Evolutionary conservation across 1,140 invertebrate genomes (phyloP), one percentile per base, ranked within the genome.

Genomic region (Homarus americanus): DNA sequence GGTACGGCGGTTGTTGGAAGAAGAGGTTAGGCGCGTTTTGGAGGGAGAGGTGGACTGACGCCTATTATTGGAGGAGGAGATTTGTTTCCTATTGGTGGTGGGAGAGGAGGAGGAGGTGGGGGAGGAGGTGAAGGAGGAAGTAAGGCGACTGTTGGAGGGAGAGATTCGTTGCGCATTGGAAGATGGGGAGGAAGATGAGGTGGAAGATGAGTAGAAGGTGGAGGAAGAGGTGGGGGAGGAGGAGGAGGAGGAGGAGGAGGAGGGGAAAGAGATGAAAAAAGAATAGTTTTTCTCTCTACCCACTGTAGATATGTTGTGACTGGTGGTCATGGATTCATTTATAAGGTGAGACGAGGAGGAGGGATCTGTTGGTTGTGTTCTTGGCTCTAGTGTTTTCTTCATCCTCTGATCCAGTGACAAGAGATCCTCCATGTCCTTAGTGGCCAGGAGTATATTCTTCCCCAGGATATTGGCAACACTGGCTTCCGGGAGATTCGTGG

Each of bases 391-490:
- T 49, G 72, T 88, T 28, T 58, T 66, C 72, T 63, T 90, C 88
- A 90, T 90, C n/a, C n/a, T 28, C 69, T 58, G 53, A 1, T 84
- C 69, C 44, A 78, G 53, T 0, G 69, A 49, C 20, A 90, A n/a
- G 28, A 90, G 40, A 44, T 53, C 49, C 36, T 90, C 80, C 34
- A 90, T 34, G 72, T 83, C 79, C 49, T 90, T 75, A 1, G 69
- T 76, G 0, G 82, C 88, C 69, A 58, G 24, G 0, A 90, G 88
- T 32, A 90, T 83, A 24, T 76, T 76, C 53, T 90, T 90, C 9
- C 69, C 73, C 32, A 78, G 73, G 40, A 41, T 36, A 32, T 90
- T 90, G 69, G 82, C 73, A 4, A 79, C 53, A 9, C 38, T 76
- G 10, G 72, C 28, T 4, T 40, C 86, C 4, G 73, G 73, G 41